These are phyloP conservation scores for Petrolisthes cinctipes DNA, from an alignment of 2,888 invertebrate genomes.

Conservation along the genomic window DNA sequence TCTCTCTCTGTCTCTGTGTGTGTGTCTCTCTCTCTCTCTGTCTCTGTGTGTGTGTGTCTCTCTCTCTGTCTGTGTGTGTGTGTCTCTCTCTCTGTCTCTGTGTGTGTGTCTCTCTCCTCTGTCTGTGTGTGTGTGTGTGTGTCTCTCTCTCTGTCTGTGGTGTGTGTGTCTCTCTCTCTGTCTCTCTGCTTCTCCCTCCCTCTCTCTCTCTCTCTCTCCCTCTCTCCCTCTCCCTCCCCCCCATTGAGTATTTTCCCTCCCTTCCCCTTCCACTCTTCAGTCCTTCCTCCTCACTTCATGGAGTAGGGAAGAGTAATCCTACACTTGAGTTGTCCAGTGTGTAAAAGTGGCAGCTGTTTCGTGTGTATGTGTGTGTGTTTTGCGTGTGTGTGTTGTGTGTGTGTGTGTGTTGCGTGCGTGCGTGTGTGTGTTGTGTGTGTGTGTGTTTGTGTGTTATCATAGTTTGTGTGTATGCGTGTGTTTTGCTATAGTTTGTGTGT, in stretches of 20 bases:
- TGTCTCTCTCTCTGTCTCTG: neutral
- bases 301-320: slow-evolving; percentile 24
- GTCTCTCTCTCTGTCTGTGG: neutral
- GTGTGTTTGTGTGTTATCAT: neutral
- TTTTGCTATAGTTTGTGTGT: no score
- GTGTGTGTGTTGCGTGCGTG: neutral
- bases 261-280: neutral
- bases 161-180: neutral
- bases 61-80: neutral
- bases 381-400: slow-evolving; percentile 29
- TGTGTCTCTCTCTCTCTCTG: neutral
- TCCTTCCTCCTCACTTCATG: neutral
- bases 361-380: slow-evolving; percentile 39
- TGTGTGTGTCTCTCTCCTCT: neutral
- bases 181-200: slow-evolving; percentile 7
- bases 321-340: slow-evolving; percentile 37
- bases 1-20: slow-evolving; percentile 23
- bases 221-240: neutral
- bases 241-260: neutral
- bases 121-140: neutral
- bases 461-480: neutral
- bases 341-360: slow-evolving; percentile 29
- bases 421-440: neutral
- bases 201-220: slow-evolving; percentile 2
- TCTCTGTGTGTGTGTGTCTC: neutral